phyloP scores from a whole-genome alignment of 2,113 vertebrate species.

The Zosterops hypoxanthus region DNA sequence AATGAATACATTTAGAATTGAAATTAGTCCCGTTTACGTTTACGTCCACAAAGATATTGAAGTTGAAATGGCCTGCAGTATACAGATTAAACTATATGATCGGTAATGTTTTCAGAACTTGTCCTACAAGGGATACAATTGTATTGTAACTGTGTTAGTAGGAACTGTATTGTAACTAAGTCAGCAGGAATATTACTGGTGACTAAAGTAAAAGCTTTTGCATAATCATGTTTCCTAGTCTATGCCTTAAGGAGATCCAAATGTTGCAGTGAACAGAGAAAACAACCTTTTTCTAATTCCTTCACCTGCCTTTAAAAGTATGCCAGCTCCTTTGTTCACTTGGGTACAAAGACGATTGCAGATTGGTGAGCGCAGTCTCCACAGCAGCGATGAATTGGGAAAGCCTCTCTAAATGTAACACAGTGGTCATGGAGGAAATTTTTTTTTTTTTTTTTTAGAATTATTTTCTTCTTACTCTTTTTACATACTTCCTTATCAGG shows the following conservation, averaged over 20 bases:
- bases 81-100: fast-evolving
- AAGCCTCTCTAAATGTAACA: neutral
- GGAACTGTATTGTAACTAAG: neutral
- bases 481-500: neutral
- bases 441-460: neutral
- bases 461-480: neutral
- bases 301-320: neutral
- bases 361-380: neutral
- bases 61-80: neutral
- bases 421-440: fast-evolving
- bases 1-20: neutral
- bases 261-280: neutral
- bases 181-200: neutral
- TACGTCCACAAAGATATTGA: neutral
- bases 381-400: neutral
- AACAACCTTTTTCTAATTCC: neutral
- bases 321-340: neutral
- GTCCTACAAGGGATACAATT: neutral
- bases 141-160: neutral
- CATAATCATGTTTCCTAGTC: neutral
- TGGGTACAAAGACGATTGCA: neutral
- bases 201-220: neutral
- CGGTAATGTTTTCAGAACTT: neutral
- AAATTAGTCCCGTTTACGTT: neutral
- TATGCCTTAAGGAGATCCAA: neutral